Evolutionary conservation across 1,140 invertebrate genomes (phyloP), one percentile per base, ranked within the genome.

Genomic region (Nomia melanderi): DNA sequence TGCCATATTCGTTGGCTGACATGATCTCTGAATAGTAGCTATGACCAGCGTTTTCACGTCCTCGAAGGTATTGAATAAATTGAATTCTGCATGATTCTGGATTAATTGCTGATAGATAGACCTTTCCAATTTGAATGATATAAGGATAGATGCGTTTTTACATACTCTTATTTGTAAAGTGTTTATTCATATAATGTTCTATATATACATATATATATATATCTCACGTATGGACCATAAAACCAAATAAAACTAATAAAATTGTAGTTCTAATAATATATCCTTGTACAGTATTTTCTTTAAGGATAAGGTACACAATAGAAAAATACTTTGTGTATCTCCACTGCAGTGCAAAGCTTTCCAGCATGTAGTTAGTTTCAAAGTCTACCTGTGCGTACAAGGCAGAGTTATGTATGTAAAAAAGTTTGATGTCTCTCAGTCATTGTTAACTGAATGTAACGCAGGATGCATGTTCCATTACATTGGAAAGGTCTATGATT

Each of bases 401-500:
- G 31, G 66, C 64, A 83, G 54, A 44, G 31, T 67, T 66, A 77
- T 65, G 54, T 36, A 54, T 77, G 62, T 66, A 81, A 62, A 71
- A 82, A 65, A 67, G 33, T 27, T 54, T 79, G 67, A 82, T 71
- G 31, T 71, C 69, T 79, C 71, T 75, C 57, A 47, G 62, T 67
- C 47, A 71, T 63, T 54, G n/a, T 63, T 81, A 80, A 82, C 47
- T 33, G 29, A 78, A 67, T 29, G 53, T 64, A 64, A 79, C 54
- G 56, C 59, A 54, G 50, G 50, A 78, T 73, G 36, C 39, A 53
- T 59, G 31, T 76, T 50, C 50, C 57, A n/a, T 70, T 84, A 44
- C 25, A 84, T 85, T 85, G 84, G 77, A 86, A 86, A 86, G 84
- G 54, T 83, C 83, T 86, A 86, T 65, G 73, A 78, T 78, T 76